Conservation (phyloP, 2,113 vertebrate species). For the Hemiprocne comata region DNA sequence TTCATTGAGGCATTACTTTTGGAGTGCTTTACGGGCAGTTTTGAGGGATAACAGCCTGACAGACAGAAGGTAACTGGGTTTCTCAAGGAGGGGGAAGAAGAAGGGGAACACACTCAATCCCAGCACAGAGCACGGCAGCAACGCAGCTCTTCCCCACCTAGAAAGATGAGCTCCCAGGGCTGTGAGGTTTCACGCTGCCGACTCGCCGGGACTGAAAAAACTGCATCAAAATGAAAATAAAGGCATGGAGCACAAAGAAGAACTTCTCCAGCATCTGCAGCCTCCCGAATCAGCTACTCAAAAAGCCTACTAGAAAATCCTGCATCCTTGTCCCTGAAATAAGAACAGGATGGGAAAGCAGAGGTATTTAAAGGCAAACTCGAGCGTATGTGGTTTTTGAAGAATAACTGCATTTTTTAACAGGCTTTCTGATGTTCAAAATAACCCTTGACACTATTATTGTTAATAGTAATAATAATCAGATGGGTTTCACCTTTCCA, state of each 20-base stretch:
- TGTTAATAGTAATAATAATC: background rate
- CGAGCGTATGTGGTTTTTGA: fast-evolving
- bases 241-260: background rate
- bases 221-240: background rate
- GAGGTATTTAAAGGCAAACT: background rate
- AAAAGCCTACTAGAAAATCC: background rate
- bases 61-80: background rate
- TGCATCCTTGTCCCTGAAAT: background rate
- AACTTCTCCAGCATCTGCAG: background rate
- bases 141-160: too few relatives aligned
- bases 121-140: background rate
- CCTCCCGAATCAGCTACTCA: background rate
- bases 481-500: slow-evolving; percentile 47
- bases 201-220: background rate
- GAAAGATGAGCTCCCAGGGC: too few relatives aligned
- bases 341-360: background rate
- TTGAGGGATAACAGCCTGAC: background rate
- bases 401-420: background rate
- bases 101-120: background rate
- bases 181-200: too few relatives aligned
- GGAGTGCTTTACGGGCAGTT: background rate
- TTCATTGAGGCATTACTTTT: fast-evolving
- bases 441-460: background rate
- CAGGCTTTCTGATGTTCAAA: background rate
- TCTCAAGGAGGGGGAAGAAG: background rate